Base-by-base conservation (phyloP, 2,113 vertebrate species). In the Phocoena phocoena region DNA sequence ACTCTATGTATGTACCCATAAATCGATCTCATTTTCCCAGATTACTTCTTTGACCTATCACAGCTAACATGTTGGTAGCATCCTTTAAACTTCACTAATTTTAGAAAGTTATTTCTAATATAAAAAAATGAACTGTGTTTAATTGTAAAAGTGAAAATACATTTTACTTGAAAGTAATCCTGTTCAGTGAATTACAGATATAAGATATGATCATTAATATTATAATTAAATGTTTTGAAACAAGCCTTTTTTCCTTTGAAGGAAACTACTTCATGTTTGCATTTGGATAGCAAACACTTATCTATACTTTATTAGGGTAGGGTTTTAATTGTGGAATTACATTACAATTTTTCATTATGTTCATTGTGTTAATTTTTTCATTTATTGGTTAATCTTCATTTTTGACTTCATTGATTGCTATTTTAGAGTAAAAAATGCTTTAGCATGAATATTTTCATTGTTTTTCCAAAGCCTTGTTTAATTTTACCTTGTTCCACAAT, bases 21-120 rank as follows among this genome's bases (percentile, higher is more conserved):
- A 26, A 50, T 84, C 6, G 88, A 7, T 60, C 33, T 53, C 6
- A 41, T 81, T 93, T 93, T 91, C 20, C 80, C 8, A 76, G 28
- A 89, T 63, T 68, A 67, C 17, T 70, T 44, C 38, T 88, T 93
- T 83, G 23, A 90, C 28, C 21, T 85, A 5, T 74, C 31, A 70
- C 65, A 94, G 88, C 55, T 80, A 94, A 38, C 73, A 65, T 95
- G 95, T 96, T 97, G 85, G 88, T 97, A 95, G 4, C 92, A 93
- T 90, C 96, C 94, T 94, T 96, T 96, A 73, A 90, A 73, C 26
- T 70, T 96, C 96, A 77, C 13, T 38, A 41, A 47, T 33, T 97
- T 96, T 97, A 88, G 88, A 83, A 23, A 71, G 13, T 58, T 87
- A 73, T 62, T 77, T 93, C 12, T 73, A 58, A 73, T 79, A 25